Conservation (phyloP, 2,113 vertebrate genomes). For the Callocephalon fimbriatum region DNA sequence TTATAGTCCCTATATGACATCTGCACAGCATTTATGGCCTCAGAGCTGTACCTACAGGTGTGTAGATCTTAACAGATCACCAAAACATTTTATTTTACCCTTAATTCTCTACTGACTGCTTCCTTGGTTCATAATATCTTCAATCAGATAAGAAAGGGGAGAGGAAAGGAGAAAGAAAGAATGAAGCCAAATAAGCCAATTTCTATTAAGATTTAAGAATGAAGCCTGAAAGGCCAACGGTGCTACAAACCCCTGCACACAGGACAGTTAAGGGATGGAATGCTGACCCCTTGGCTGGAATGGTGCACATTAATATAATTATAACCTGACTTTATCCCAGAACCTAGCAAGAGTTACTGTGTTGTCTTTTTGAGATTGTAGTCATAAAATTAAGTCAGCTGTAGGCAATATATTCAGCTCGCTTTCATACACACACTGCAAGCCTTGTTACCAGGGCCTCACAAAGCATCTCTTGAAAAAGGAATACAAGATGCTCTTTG, state of each 20-base stretch:
- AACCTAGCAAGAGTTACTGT: constrained; percentile 48
- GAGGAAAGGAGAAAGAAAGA: not conserved
- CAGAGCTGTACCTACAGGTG: not conserved
- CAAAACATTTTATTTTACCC: not conserved
- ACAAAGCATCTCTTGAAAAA: constrained; percentile 84
- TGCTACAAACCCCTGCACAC: not conserved
- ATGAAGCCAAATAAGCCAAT: accelerated
- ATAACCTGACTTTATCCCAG: not conserved
- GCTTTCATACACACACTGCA: constrained; percentile 74
- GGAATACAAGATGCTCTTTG: constrained; percentile 85
- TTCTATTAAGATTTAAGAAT: not conserved
- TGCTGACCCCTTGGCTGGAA: not conserved
- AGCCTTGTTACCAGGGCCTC: constrained; percentile 78
- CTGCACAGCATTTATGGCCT: not conserved
- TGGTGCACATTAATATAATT: not conserved
- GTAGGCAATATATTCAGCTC: constrained; percentile 57
- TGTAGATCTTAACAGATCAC: not conserved
- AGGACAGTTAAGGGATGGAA: not conserved
- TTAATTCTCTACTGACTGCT: not conserved
- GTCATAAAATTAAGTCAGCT: constrained; percentile 62
- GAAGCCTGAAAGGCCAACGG: not conserved
- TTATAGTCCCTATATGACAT: not conserved
- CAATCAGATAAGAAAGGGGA: not conserved
- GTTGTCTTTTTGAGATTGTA: constrained; percentile 42
- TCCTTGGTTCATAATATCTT: not conserved